Conservation (phyloP, 2,113 vertebrate species). For the Riparia riparia region DNA sequence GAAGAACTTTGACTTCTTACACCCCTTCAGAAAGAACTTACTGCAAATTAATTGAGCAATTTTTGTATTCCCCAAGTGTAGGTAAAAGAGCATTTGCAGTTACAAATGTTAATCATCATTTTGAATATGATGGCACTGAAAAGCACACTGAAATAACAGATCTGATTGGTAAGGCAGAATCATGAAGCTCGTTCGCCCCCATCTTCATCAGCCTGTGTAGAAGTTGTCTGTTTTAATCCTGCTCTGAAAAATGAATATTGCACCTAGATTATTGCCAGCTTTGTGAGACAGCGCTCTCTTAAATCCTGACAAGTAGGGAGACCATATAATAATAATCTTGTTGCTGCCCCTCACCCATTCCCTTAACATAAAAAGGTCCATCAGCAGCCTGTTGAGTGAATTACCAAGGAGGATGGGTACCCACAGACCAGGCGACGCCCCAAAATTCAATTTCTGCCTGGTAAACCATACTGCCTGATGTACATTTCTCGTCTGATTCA, state of each 20-base stretch:
- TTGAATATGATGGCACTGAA: neutral
- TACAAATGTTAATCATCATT: neutral
- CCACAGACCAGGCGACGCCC: neutral
- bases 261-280: neutral
- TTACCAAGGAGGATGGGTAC: neutral
- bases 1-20: neutral
- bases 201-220: neutral
- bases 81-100: neutral
- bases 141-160: neutral
- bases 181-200: neutral
- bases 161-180: neutral
- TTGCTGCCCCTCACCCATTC: neutral
- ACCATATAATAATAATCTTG: neutral
- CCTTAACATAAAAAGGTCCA: neutral
- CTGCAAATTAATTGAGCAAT: neutral
- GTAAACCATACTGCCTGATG: neutral
- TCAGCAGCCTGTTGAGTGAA: neutral
- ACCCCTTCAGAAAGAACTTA: neutral
- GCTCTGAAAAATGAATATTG: neutral
- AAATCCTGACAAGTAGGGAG: neutral
- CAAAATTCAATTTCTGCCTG: neutral
- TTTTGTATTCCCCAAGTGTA: neutral
- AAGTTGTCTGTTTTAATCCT: neutral
- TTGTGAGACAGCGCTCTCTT: neutral
- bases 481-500: neutral